Conservation (phyloP, 1,140 invertebrate genomes). For the Prorops nasuta region DNA sequence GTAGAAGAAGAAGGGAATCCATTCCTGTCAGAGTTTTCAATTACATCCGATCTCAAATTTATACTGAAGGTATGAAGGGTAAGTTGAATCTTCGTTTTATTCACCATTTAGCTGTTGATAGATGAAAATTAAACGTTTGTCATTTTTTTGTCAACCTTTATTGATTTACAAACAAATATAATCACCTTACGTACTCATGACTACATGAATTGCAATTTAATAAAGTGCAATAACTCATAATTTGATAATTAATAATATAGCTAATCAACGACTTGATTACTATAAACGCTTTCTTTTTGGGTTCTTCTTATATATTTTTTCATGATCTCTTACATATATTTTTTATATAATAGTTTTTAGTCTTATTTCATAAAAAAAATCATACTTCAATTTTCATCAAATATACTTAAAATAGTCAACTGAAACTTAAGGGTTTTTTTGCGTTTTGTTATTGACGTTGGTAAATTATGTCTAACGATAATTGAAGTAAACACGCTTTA, state of each 20-base stretch:
- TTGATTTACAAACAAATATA: not conserved
- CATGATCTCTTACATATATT: conserved; percentile 15
- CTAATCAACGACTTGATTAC: conserved; percentile 1
- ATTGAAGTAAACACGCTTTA: not conserved
- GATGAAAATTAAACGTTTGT: no score
- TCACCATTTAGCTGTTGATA: conserved; percentile 11
- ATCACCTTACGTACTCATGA: not conserved
- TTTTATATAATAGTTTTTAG: conserved; percentile 1
- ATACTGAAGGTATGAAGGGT: conserved; percentile 30
- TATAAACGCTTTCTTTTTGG: not conserved
- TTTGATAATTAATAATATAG: not conserved
- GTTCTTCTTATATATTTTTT: not conserved
- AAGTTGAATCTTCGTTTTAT: conserved; percentile 16
- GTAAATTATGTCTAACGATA: not conserved
- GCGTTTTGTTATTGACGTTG: conserved; percentile 2
- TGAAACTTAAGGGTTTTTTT: conserved; percentile 6
- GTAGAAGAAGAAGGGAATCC: conserved; percentile 31
- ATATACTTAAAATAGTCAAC: conserved; percentile 9
- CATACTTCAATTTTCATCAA: conserved; percentile 4
- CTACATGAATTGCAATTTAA: not conserved
- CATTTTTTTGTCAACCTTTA: conserved; percentile 1
- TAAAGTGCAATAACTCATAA: not conserved
- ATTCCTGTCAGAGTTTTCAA: conserved; percentile 37
- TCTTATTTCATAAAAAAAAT: conserved; percentile 18
- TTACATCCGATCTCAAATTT: conserved; percentile 38